Evolutionary conservation across 2,113 vertebrate species (phyloP), one percentile per base, ranked within the genome.

Genomic region (Laterallus jamaicensis): DNA sequence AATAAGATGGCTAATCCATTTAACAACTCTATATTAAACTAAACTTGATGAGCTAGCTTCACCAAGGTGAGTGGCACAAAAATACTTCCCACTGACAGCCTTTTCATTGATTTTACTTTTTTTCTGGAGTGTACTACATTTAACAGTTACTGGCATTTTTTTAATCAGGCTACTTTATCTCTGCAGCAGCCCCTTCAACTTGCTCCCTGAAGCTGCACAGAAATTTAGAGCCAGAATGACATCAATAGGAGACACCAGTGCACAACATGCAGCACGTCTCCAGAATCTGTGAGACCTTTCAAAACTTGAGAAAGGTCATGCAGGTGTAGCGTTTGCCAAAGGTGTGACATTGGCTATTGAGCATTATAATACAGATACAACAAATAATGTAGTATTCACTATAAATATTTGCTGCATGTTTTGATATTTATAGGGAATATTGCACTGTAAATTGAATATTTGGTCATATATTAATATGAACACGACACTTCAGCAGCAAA

Each of bases 251-350:
- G 17, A 80, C n/a, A 54, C 7, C 18, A 10, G 19, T 3, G 13
- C 12, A 2, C 11, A 47, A 52, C 13, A 26, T 1, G 16, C 17
- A 42, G 15, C n/a, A 47, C 0, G 0, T 29, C 47, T 59, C 44
- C 18, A 42, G 60, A 70, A 60, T 17, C 73, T 21, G 25, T 21
- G 25, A 39, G 66, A 59, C 56, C 29, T 68, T 42, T 15, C 60
- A 86, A 37, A 91, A 74, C 26, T 35, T 37, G 17, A 67, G 37
- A 55, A 40, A 42, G 37, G 64, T 59, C 64, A 59, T 1, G 2
- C 13, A 66, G n/a, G 8, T 21, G 15, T 12, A 68, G 12, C 58
- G 47, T 31, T 74, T 37, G 40, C 31, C 32, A 64, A 42, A 71
- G 8, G 2, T 42, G 11, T 9, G 3, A 29, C 5, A 18, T 10